Evolutionary conservation across 2,797 vertebrate genomes (phyloP).

Genomic region (Danio aesculapii): DNA sequence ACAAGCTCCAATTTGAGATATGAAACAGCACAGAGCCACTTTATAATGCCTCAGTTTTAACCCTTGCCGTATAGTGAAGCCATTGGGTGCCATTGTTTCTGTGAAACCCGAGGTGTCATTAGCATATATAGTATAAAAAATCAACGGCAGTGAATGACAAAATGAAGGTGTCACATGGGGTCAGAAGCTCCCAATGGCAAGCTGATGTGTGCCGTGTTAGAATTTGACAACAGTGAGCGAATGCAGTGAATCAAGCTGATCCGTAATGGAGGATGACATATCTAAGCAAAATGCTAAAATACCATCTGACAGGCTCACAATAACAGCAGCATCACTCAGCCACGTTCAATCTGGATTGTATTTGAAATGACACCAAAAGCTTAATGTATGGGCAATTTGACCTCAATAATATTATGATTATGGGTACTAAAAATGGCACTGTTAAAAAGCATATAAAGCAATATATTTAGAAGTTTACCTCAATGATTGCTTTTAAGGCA

Average conservation of each 20-base stretch:
- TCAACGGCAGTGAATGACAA: conserved; percentile 75
- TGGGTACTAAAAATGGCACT: conserved; percentile 11
- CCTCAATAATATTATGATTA: conserved; percentile 54
- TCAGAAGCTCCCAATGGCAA: conserved; percentile 70
- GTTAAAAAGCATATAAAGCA: neutral
- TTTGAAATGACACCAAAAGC: conserved; percentile 63
- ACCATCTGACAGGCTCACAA: conserved; percentile 72
- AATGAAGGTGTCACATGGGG: conserved; percentile 81
- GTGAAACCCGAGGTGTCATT: conserved; percentile 64
- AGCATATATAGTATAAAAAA: conserved; percentile 83
- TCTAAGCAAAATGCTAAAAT: conserved; percentile 73
- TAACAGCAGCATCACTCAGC: conserved; percentile 60
- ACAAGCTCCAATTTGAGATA: conserved; percentile 72
- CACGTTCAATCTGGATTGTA: conserved; percentile 72
- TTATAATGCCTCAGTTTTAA: conserved; percentile 60
- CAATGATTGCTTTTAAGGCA: neutral
- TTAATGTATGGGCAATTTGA: conserved; percentile 70
- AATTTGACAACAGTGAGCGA: conserved; percentile 61
- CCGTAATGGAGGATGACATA: conserved; percentile 81
- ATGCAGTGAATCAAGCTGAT: conserved; percentile 60
- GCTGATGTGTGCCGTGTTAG: conserved; percentile 67
- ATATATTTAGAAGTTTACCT: neutral
- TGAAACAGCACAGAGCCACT: conserved; percentile 63
- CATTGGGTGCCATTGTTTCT: conserved; percentile 41
- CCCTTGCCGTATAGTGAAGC: conserved; percentile 44